phyloP scores from a whole-genome alignment of 2,888 invertebrate genomes.

The Antheraea assamensis region DNA sequence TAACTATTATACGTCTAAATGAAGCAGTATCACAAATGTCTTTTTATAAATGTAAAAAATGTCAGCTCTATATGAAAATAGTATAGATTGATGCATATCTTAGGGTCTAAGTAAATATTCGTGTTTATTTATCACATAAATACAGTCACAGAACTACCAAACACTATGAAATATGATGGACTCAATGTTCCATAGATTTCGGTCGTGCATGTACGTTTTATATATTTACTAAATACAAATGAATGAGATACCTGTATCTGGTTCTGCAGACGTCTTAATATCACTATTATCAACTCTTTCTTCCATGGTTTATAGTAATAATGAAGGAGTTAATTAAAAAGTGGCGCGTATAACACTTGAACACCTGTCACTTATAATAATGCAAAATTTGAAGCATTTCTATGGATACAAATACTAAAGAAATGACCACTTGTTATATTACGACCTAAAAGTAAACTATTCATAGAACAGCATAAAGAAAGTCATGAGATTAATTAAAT shows the following conservation, averaged over 20 bases:
- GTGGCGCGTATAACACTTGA: slow-evolving; percentile 64
- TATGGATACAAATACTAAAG: slow-evolving; percentile 29
- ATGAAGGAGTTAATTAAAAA: slow-evolving; percentile 47
- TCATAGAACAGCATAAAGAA: neutral
- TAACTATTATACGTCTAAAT: neutral
- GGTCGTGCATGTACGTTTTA: neutral
- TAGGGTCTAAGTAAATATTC: neutral
- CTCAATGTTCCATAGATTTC: neutral
- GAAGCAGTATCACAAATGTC: neutral
- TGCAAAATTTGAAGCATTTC: slow-evolving; percentile 52
- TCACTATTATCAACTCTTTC: slow-evolving; percentile 45
- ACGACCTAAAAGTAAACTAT: neutral
- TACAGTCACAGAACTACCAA: neutral
- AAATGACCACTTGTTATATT: slow-evolving; percentile 15
- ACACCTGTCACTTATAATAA: slow-evolving; percentile 66
- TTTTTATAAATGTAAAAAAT: neutral
- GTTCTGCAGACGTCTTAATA: slow-evolving; percentile 46
- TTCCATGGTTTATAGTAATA: slow-evolving; percentile 53
- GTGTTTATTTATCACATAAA: neutral
- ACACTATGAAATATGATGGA: neutral
- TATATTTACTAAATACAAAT: slow-evolving; percentile 31
- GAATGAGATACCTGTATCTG: slow-evolving; percentile 50
- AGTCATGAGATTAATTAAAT: slow-evolving; percentile 8
- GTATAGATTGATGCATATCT: neutral
- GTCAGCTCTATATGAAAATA: neutral